Evolutionary conservation across 2,888 invertebrate species (phyloP).

Genomic region (Hirtodrosophila duncani): DNA sequence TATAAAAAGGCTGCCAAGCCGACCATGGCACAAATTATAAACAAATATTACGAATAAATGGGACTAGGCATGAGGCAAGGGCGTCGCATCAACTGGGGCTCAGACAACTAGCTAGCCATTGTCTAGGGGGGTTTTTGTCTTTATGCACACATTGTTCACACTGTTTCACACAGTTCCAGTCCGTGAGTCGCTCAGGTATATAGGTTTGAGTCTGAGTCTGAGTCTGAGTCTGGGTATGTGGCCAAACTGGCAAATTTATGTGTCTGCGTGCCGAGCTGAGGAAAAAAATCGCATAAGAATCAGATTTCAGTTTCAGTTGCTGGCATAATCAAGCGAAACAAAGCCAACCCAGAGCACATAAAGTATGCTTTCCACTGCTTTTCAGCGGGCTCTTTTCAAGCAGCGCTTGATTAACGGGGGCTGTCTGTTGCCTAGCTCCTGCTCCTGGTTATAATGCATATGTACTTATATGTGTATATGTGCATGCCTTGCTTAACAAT

Average conservation of each 20-base stretch:
- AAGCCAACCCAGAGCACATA: constrained; percentile 59
- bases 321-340: constrained; percentile 70
- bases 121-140: no score
- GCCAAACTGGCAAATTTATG: constrained; percentile 62
- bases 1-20: constrained; percentile 23
- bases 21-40: constrained; percentile 40
- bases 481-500: no score
- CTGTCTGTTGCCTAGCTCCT: not conserved
- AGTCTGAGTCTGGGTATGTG: no score
- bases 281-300: constrained; percentile 59
- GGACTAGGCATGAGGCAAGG: not conserved
- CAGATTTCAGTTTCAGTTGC: constrained; percentile 42
- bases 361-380: constrained; percentile 40
- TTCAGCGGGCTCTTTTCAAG: constrained; percentile 11
- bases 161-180: no score
- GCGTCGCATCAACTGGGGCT: no score
- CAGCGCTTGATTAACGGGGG: constrained; percentile 57
- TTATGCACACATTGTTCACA: constrained; percentile 20
- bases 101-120: no score
- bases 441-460: constrained; percentile 13
- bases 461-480: constrained; percentile 14
- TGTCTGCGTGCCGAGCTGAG: constrained; percentile 59
- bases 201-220: no score
- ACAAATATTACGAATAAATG: constrained; percentile 20
- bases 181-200: no score